A percentile compares a stretch with the other conserved stretches of the same genome.
These are phyloP conservation scores for Aleiodes sp. DNA, from an alignment of 1,140 invertebrate genomes.

Conservation along the genomic window DNA sequence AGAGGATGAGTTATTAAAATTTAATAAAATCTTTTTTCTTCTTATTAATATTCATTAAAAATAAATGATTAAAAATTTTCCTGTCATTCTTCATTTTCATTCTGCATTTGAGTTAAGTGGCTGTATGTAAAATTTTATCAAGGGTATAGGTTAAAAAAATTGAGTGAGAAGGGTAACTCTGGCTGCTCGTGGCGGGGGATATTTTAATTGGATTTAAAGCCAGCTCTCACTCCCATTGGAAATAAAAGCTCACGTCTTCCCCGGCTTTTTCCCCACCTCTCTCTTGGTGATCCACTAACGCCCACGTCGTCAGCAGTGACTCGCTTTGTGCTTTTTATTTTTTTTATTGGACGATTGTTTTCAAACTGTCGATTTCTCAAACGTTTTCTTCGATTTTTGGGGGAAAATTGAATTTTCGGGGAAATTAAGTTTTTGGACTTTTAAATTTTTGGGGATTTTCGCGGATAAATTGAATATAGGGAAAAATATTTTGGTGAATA, in stretches of 20 bases:
- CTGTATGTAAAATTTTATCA: neutral
- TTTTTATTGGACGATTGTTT: constrained; percentile 4
- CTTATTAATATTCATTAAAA: neutral
- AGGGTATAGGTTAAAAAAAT: neutral
- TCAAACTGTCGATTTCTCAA: neutral
- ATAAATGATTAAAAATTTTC: neutral
- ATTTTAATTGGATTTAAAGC: constrained; percentile 42
- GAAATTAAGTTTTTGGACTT: too few relatives aligned
- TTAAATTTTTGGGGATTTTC: too few relatives aligned
- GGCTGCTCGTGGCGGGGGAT: constrained; percentile 17
- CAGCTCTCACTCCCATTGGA: constrained; percentile 35
- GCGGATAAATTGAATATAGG: too few relatives aligned
- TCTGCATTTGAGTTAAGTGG: neutral
- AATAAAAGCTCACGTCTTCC: constrained; percentile 35
- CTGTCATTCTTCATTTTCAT: neutral
- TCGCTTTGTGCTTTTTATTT: neutral
- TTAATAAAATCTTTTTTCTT: neutral
- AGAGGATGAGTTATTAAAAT: too few relatives aligned
- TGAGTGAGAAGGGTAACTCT: neutral
- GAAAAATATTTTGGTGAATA: too few relatives aligned
- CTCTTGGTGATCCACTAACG: constrained; percentile 17
- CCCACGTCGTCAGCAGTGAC: constrained; percentile 6
- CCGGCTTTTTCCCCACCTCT: neutral
- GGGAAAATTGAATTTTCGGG: too few relatives aligned
- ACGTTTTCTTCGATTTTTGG: neutral